A percentile compares a stretch with the other conserved stretches of the same genome.
phyloP scores from a whole-genome alignment of 37 sponge, comb jelly and placozoan genomes.

The Amphimedon queenslandica region DNA sequence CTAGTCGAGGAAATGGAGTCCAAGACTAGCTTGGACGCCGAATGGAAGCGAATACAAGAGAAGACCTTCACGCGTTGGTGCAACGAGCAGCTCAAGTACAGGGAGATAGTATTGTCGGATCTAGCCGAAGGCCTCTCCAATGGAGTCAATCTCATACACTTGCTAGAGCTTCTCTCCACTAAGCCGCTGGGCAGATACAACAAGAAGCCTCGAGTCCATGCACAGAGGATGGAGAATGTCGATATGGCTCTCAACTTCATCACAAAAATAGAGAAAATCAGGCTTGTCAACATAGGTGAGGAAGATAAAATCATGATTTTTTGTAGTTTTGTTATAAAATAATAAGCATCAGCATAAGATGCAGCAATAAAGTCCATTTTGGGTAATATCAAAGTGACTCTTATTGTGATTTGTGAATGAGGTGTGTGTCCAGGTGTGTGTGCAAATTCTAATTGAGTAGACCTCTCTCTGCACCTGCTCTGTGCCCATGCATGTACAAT shows the following conservation, averaged over 20 bases:
- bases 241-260: slow-evolving; percentile 68
- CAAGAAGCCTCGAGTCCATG: slow-evolving; percentile 68
- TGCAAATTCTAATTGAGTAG: no score
- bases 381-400: no score
- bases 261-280: slow-evolving; percentile 43
- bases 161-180: slow-evolving; percentile 77
- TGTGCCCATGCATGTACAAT: no score
- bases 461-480: no score
- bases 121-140: slow-evolving; percentile 64
- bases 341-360: no score
- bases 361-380: no score
- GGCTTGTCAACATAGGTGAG: slow-evolving; percentile 81
- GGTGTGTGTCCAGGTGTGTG: no score
- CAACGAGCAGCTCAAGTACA: slow-evolving; percentile 85
- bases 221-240: slow-evolving; percentile 86
- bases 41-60: slow-evolving; percentile 91
- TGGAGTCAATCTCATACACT: slow-evolving; percentile 72
- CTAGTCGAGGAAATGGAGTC: no score
- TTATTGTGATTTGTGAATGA: no score
- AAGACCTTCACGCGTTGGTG: slow-evolving; percentile 95
- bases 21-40: no score
- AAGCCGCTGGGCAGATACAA: slow-evolving; percentile 68
- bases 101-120: slow-evolving; percentile 43
- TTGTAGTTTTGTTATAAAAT: no score
- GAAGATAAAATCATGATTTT: no score